Evolutionary conservation across 2,888 invertebrate genomes (phyloP).

Genomic region (Drosophila subsilvestris): DNA sequence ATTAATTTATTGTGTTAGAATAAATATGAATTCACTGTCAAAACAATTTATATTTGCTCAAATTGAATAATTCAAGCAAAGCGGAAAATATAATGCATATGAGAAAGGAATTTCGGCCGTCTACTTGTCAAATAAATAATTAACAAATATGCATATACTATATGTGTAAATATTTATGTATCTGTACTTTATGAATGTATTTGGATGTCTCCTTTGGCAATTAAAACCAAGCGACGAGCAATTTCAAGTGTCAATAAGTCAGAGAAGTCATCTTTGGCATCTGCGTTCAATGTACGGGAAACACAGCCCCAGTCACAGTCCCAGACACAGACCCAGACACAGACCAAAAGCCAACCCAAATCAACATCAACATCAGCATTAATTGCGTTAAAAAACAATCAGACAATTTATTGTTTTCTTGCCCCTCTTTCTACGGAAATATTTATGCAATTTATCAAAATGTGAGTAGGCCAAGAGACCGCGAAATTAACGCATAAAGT

Average conservation of each 20-base stretch:
- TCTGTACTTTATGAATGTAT: background rate
- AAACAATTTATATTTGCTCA: slow-evolving; percentile 8
- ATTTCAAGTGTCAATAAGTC: slow-evolving; percentile 64
- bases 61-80: slow-evolving; percentile 20
- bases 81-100: slow-evolving; percentile 1
- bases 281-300: slow-evolving; percentile 41
- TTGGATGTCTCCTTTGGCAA: slow-evolving; percentile 44
- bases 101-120: slow-evolving; percentile 8
- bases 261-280: slow-evolving; percentile 44
- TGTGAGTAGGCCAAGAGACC: slow-evolving; percentile 8
- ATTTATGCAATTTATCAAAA: slow-evolving; percentile 39
- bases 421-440: slow-evolving; percentile 9
- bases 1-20: slow-evolving; percentile 25
- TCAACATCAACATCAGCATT: slow-evolving; percentile 50
- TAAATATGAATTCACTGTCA: slow-evolving; percentile 18
- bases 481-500: background rate
- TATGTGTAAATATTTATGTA: background rate
- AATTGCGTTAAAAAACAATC: slow-evolving; percentile 64
- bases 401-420: slow-evolving; percentile 48
- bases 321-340: slow-evolving; percentile 3
- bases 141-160: slow-evolving; percentile 1
- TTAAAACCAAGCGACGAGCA: slow-evolving; percentile 49
- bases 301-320: background rate
- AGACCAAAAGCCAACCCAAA: slow-evolving; percentile 37
- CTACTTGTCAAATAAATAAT: slow-evolving; percentile 21